Evolutionary conservation across 2,888 invertebrate species (phyloP), one percentile per base, ranked within the genome.

Genomic region (Seladonia tumulorum): DNA sequence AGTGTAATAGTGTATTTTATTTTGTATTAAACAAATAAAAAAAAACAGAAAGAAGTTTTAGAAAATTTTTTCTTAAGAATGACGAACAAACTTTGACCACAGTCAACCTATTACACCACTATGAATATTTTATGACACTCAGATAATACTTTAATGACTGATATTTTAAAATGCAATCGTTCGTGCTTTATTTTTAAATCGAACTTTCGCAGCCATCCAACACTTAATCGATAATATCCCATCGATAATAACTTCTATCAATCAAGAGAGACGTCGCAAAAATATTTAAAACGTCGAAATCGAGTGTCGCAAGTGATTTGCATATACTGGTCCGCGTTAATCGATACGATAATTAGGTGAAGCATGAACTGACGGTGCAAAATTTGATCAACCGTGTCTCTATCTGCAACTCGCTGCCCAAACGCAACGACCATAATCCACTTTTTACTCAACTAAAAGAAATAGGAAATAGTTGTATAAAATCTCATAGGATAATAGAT

Each of bases 281-380:
- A 63, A 16, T 29, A 29, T 29, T 63, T 63, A 5, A 29, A 63
- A 16, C 25, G 60, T 29, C 29, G 12, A 63, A 29, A 63, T 16
- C 60, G 60, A 16, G 29, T 25, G 25, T 29, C 14, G 14, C 29
- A 63, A 29, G 29, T 16, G 14, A 63, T 63, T 63, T 29, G 60
- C 60, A 63, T 63, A 16, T 63, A 63, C 14, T 2, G 29, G 60
- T 29, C 25, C 7, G 60, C 60, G 60, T 63, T 63, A 29, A 63
- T 63, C 60, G 60, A 63, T 63, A 63, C 60, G 60, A 63, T 63
- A 63, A 63, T 63, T 63, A 63, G 29, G 60, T 63, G 29, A 63
- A 29, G 60, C 60, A 63, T 63, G 25, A 63, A 29, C 60, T 29
- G 60, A 63, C 25, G 14, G 16, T 63, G 60, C 60, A 63, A 29